Evolutionary conservation across 2,113 vertebrate genomes (phyloP).

Genomic region (Mormoops blainvillei): DNA sequence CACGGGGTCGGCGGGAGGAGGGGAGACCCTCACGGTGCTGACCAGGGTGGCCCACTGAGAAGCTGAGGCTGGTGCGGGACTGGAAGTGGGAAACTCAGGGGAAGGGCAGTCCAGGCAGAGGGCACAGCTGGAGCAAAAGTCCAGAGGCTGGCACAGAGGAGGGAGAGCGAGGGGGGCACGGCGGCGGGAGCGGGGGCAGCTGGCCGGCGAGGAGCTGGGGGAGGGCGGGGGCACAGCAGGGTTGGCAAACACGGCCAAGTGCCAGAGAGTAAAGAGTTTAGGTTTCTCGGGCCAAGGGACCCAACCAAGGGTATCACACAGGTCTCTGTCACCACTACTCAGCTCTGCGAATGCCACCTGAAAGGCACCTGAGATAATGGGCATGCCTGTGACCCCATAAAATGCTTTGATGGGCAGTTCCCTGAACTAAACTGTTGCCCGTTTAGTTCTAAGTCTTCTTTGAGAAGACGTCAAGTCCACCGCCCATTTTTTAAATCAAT

Average conservation of each 20-base stretch:
- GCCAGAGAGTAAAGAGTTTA: background rate
- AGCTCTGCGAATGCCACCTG: fast-evolving
- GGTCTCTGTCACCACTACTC: background rate
- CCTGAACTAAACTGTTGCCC: too few species aligned
- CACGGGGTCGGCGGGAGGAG: fast-evolving
- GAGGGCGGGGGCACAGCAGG: fast-evolving
- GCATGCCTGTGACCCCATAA: fast-evolving
- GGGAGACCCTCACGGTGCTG: fast-evolving
- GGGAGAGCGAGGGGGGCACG: background rate
- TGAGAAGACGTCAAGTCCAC: background rate
- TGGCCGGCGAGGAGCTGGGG: fast-evolving
- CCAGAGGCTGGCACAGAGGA: fast-evolving
- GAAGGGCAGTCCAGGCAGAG: background rate
- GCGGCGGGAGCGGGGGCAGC: background rate
- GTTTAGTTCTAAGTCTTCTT: background rate
- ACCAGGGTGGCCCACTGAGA: fast-evolving
- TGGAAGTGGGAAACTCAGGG: background rate
- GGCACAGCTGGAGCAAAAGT: background rate
- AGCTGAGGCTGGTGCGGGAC: too few species aligned
- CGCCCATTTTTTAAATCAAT: background rate
- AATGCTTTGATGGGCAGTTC: fast-evolving
- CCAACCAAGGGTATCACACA: fast-evolving
- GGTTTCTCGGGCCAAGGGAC: background rate
- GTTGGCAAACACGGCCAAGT: too few species aligned
- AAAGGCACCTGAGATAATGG: background rate